Evolutionary conservation across 92 coral and sea anemone genomes (phyloP).

Genomic region (Parazoanthus atlanticus): DNA sequence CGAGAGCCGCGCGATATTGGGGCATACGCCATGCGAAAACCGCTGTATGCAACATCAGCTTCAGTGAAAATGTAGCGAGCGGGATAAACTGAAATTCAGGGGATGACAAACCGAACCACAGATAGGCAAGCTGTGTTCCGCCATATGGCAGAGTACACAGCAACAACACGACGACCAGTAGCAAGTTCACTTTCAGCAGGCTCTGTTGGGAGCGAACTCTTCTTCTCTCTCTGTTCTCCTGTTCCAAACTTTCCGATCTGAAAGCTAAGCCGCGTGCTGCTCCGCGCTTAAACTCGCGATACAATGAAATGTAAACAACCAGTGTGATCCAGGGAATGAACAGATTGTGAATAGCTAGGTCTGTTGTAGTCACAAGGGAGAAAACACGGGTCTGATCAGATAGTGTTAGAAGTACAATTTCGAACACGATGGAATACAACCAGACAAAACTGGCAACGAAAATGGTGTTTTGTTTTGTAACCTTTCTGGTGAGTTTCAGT

Average conservation of each 20-base stretch:
- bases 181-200: neutral
- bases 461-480: neutral
- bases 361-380: neutral
- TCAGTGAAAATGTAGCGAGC: constrained; percentile 3
- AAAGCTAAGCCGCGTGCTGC: neutral
- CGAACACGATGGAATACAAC: constrained; percentile 3
- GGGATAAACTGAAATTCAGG: constrained; percentile 12
- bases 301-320: no score
- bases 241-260: constrained; percentile 16
- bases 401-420: neutral
- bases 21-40: constrained; percentile 15
- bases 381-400: neutral
- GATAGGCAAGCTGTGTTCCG: neutral
- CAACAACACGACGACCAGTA: neutral
- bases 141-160: constrained; percentile 8
- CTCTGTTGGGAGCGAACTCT: neutral
- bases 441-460: neutral
- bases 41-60: constrained; percentile 6
- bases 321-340: neutral
- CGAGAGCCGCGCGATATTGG: constrained; percentile 4
- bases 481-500: neutral
- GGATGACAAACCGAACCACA: neutral
- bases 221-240: constrained; percentile 9
- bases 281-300: no score
- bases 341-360: neutral